These are phyloP conservation scores for Drosophila recens DNA, from an alignment of 2,888 invertebrate species.

Conservation along the genomic window DNA sequence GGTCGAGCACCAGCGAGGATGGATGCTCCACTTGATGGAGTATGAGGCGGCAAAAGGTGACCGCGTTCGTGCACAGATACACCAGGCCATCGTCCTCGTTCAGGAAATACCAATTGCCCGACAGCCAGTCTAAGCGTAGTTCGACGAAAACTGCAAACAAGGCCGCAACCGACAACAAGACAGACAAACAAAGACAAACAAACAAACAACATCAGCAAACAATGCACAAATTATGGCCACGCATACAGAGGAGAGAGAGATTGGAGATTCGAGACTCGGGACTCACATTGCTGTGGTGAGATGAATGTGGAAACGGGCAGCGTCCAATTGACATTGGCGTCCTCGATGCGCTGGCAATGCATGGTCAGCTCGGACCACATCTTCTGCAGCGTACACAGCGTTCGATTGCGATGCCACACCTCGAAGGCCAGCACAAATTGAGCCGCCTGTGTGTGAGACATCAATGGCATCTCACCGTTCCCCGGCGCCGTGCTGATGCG, in stretches of 20 bases:
- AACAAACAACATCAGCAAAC: conserved; percentile 30
- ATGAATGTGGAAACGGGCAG: conserved; percentile 88
- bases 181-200: conserved; percentile 11
- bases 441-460: conserved; percentile 61
- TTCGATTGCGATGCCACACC: conserved; percentile 89
- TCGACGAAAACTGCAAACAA: conserved; percentile 89
- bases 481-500: conserved; percentile 85
- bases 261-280: no score
- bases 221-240: conserved; percentile 42
- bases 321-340: conserved; percentile 87
- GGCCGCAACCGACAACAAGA: conserved; percentile 14
- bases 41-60: conserved; percentile 89
- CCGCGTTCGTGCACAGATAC: conserved; percentile 89
- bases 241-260: not conserved
- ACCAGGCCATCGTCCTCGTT: conserved; percentile 90
- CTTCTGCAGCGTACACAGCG: conserved; percentile 90
- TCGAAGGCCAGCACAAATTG: conserved; percentile 86
- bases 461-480: conserved; percentile 82
- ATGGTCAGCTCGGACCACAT: conserved; percentile 86
- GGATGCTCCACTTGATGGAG: conserved; percentile 89
- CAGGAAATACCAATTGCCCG: conserved; percentile 94
- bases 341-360: conserved; percentile 89
- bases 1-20: conserved; percentile 92
- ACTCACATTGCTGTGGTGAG: conserved; percentile 88
- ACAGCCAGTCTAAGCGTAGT: conserved; percentile 93